Conservation (phyloP, 2,113 vertebrate genomes). For the Dendrocopos noguchii region DNA sequence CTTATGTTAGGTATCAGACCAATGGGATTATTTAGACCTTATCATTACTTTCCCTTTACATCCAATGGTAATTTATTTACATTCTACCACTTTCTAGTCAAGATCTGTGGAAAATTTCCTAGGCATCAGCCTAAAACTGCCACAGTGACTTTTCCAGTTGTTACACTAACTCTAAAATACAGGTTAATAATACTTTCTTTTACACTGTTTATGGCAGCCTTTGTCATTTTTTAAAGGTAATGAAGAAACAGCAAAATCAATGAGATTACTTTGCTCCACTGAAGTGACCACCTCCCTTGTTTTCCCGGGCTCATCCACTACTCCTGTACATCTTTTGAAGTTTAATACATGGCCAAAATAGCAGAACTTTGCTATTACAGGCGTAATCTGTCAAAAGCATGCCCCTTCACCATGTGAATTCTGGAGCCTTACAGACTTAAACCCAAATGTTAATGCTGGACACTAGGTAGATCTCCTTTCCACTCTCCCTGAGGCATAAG, state of each 20-base stretch:
- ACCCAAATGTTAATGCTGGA: slow-evolving; percentile 10
- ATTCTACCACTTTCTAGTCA: too few species aligned
- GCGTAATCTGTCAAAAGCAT: neutral
- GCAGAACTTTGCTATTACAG: neutral
- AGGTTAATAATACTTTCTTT: neutral
- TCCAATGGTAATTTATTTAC: too few species aligned
- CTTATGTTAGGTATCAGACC: too few species aligned
- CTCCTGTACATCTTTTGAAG: neutral
- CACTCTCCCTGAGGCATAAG: neutral
- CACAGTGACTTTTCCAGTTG: neutral
- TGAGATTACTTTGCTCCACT: neutral
- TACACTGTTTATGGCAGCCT: neutral
- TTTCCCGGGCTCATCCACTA: neutral
- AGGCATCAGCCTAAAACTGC: too few species aligned
- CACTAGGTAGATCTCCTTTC: neutral
- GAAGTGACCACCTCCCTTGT: neutral
- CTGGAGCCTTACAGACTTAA: neutral
- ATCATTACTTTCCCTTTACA: too few species aligned
- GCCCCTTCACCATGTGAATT: neutral
- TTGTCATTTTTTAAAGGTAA: neutral
- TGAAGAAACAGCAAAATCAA: neutral
- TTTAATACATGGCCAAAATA: neutral
- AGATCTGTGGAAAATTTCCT: too few species aligned
- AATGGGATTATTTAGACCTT: too few species aligned
- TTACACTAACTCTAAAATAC: neutral